Conservation (phyloP, 2,888 invertebrate genomes). For the Ormyrus pomaceus region DNA sequence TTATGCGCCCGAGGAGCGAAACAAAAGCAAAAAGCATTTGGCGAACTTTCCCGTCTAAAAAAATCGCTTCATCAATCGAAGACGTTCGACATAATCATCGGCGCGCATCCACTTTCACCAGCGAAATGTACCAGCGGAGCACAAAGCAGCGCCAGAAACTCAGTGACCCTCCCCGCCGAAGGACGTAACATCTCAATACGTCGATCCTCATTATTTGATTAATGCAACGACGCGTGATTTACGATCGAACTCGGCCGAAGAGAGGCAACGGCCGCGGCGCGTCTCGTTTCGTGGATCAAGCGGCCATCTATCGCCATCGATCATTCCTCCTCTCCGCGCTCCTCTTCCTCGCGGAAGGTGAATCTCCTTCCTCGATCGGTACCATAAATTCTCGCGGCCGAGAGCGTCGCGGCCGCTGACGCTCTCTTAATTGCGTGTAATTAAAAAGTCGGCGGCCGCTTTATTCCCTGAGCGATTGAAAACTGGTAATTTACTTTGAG, state of each 20-base stretch:
- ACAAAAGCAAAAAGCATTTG: no score
- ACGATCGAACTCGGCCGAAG: constrained; percentile 27
- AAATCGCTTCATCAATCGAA: no score
- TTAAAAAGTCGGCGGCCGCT: constrained; percentile 35
- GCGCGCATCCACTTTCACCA: no score
- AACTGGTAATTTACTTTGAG: no score
- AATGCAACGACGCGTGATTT: constrained; percentile 50
- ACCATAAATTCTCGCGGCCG: constrained; percentile 45
- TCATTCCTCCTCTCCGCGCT: constrained; percentile 24
- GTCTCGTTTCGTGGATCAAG: constrained; percentile 43
- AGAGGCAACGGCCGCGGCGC: constrained; percentile 20
- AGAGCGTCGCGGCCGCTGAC: neutral
- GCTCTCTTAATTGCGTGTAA: constrained; percentile 50
- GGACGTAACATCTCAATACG: constrained; percentile 47
- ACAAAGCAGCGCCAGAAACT: neutral
- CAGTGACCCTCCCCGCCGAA: neutral
- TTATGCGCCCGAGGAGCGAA: no score
- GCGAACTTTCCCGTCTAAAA: no score
- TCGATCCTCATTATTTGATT: constrained; percentile 53
- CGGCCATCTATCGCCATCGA: constrained; percentile 50
- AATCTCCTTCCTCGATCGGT: constrained; percentile 39
- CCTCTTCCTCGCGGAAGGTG: constrained; percentile 1
- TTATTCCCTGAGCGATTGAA: neutral
- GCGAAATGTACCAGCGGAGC: no score
- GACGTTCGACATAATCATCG: no score